Percentiles rank a stretch among this genome's conserved stretches.
These are phyloP conservation scores for Darevskia nairensis DNA, from an alignment of 2,797 vertebrate species.

Conservation along the genomic window DNA sequence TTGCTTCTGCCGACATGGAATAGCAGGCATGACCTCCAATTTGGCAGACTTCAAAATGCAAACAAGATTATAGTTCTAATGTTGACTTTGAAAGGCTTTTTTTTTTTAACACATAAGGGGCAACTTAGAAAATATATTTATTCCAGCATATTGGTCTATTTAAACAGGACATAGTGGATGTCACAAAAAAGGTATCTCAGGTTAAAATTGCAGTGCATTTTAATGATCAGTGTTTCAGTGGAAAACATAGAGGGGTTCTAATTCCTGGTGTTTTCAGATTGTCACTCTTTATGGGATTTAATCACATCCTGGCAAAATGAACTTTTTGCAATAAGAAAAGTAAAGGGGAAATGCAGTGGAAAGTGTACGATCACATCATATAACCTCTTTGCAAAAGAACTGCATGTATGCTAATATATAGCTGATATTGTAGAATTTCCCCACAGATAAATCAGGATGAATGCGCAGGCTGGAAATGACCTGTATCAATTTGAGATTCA, in stretches of 20 bases:
- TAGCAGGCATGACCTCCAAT: not conserved
- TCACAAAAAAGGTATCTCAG: not conserved
- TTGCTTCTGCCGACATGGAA: not conserved
- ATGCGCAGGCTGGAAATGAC: no score
- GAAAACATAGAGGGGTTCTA: not conserved
- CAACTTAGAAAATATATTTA: not conserved
- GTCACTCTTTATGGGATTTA: no score
- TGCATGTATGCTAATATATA: no score
- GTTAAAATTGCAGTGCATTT: not conserved
- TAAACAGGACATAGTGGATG: not conserved
- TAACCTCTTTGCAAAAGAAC: no score
- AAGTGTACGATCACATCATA: no score
- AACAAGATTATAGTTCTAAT: not conserved
- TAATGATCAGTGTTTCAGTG: not conserved
- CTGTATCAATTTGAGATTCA: not conserved
- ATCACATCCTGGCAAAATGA: no score
- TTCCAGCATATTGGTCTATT: not conserved
- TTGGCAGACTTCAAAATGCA: not conserved
- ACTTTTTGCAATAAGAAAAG: no score
- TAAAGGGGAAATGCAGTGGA: no score
- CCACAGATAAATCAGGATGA: no score
- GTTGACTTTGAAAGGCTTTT: not conserved
- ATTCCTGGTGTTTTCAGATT: not conserved
- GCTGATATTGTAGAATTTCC: no score
- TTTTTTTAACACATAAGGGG: accelerated